These are phyloP conservation scores for Hexactinellida sp. DNA, from an alignment of 37 sponge, comb jelly and placozoan species.

Conservation along the genomic window DNA sequence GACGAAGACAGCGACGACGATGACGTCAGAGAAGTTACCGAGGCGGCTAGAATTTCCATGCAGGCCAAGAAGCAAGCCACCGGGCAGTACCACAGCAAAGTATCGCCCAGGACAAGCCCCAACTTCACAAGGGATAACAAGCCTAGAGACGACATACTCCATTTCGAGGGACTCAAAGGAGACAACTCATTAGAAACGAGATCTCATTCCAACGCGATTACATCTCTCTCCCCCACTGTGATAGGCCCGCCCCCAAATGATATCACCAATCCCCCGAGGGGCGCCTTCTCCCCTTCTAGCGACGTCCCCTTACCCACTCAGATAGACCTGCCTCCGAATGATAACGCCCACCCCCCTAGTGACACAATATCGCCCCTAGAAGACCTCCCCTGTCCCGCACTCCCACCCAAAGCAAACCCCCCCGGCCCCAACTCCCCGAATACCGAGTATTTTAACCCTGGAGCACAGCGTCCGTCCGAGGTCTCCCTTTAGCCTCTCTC, in stretches of 20 bases:
- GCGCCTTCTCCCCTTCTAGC: not conserved
- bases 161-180: not conserved
- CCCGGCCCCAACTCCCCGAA: not conserved
- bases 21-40: not conserved
- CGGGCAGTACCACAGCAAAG: not conserved
- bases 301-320: not conserved
- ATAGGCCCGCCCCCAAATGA: not conserved
- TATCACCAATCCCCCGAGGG: not conserved
- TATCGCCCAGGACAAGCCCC: not conserved
- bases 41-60: not conserved
- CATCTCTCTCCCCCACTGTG: not conserved
- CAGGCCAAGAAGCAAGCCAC: not conserved
- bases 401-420: not conserved
- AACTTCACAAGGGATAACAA: not conserved
- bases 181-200: not conserved
- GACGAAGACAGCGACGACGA: not conserved
- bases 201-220: not conserved
- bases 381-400: conserved; percentile 2
- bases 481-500: not conserved
- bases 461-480: not conserved
- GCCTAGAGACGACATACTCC: not conserved
- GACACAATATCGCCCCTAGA: too few species aligned
- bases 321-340: not conserved
- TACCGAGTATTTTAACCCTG: not conserved
- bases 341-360: not conserved